Percentiles rank a stretch among this genome's conserved stretches.
phyloP scores from a whole-genome alignment of 2,113 vertebrate genomes.

The Triplophysa dalaica region DNA sequence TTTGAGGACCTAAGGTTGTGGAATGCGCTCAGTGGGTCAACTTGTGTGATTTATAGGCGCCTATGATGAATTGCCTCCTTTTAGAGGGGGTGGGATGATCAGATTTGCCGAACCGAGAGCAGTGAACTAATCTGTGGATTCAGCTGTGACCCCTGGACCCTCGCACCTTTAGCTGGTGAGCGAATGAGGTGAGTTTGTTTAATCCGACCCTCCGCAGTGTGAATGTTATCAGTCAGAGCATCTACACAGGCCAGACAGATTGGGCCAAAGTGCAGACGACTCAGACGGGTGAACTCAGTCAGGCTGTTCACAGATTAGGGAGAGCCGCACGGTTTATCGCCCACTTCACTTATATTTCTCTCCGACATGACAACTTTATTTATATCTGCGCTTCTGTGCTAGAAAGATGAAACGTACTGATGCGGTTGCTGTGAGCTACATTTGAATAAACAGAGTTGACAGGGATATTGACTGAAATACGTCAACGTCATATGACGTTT shows the following conservation, averaged over 20 bases:
- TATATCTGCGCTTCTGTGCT: slow-evolving; percentile 15
- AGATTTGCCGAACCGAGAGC: slow-evolving; percentile 53
- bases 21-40: slow-evolving; percentile 66
- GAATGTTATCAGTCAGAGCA: slow-evolving; percentile 52
- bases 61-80: slow-evolving; percentile 70
- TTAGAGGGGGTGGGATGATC: slow-evolving; percentile 63
- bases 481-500: slow-evolving; percentile 39
- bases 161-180: slow-evolving; percentile 49
- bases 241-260: slow-evolving; percentile 37
- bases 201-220: slow-evolving; percentile 49
- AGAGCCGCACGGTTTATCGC: slow-evolving; percentile 1
- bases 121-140: slow-evolving; percentile 69
- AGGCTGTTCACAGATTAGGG: slow-evolving; percentile 3
- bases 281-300: slow-evolving; percentile 1
- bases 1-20: slow-evolving; percentile 54
- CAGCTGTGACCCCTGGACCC: slow-evolving; percentile 72
- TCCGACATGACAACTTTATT: slow-evolving; percentile 28
- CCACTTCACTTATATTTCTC: slow-evolving; percentile 21
- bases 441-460: slow-evolving; percentile 17
- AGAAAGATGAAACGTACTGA: slow-evolving; percentile 15
- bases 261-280: slow-evolving; percentile 14
- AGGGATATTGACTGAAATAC: slow-evolving; percentile 33
- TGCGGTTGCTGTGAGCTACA: not conserved
- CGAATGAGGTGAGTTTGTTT: slow-evolving; percentile 46
- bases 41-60: slow-evolving; percentile 68